Evolutionary conservation across 1,140 invertebrate genomes (phyloP), one percentile per base, ranked within the genome.

Genomic region (Mercenaria mercenaria): DNA sequence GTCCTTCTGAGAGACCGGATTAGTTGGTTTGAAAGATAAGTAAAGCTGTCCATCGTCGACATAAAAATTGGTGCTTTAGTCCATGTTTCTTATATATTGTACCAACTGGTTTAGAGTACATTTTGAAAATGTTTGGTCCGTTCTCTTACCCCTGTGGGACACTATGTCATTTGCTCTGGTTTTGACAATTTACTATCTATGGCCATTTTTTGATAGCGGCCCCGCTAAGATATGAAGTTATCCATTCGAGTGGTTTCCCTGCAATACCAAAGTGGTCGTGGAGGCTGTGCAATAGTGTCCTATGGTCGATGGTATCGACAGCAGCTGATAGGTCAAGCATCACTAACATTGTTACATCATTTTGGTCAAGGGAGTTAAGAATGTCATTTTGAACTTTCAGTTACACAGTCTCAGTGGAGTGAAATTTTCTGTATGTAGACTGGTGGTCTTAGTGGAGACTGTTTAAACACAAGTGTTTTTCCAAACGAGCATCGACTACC

Each of bases 211-310:
- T 72, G 67, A 20, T 23, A 39, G 6, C 10, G 32, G n/a, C n/a
- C 3, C 23, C 67, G n/a, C 61, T 32, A 2, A 67, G 37, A 50
- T 76, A 76, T 43, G 34, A 43, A 4, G 4, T 76, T n/a, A 47
- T 43, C 34, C 34, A 76, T 43, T n/a, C 11, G 13, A 76, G 39
- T 4, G 72, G 72, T 76, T 76, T 76, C 3, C 37, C 72, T 76
- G 39, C 72, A 10, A 76, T 76, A 10, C 72, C 72, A 43, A 76
- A 76, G 72, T 79, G 74, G 18, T 56, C 10, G 32, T 79, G 10
- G 10, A 47, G 43, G n/a, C 74, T 15, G 23, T 43, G 39, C 13
- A 76, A 10, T 18, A 11, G n/a, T 10, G 32, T 67, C 8, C 29
- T 72, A 20, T 39, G 67, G 29, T 37, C 3, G 18, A 39, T 72